Evolutionary conservation across 2,113 vertebrate species (phyloP).

Genomic region (Microcebus ravelobensis): DNA sequence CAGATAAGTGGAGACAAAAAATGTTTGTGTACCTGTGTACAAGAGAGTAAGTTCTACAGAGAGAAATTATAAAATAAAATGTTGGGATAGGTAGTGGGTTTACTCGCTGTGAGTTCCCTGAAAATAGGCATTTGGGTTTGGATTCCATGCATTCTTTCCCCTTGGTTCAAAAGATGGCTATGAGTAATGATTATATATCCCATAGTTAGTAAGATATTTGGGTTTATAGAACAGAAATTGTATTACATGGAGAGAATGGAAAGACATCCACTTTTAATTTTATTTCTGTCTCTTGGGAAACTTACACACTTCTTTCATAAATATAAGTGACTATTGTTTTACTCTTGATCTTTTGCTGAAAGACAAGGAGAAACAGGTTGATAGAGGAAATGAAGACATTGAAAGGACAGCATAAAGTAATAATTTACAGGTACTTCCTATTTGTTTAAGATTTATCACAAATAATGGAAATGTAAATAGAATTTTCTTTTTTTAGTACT

Average conservation of each 20-base stretch:
- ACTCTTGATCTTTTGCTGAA: conserved; percentile 19
- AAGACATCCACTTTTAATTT: conserved; percentile 8
- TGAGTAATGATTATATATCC: not conserved
- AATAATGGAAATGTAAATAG: conserved; percentile 29
- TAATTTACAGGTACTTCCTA: conserved; percentile 18
- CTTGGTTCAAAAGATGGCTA: not conserved
- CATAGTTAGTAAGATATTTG: not conserved
- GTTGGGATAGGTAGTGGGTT: not conserved
- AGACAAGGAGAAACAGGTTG: not conserved
- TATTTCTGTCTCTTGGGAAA: not conserved
- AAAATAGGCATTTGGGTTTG: not conserved
- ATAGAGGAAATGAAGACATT: conserved; percentile 4
- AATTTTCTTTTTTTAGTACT: not conserved
- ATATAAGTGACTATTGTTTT: not conserved
- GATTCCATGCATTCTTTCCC: not conserved
- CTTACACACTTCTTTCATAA: not conserved
- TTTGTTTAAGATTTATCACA: conserved; percentile 30
- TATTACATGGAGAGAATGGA: not conserved
- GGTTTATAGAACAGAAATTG: conserved; percentile 30
- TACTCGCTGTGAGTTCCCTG: not conserved
- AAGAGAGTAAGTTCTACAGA: not conserved
- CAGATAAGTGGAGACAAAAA: conserved; percentile 17
- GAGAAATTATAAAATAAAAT: not conserved
- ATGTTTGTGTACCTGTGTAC: not conserved
- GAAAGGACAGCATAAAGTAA: conserved; percentile 11